Base-by-base conservation (phyloP, 2,888 invertebrate species). In the Helobdella robusta region DNA sequence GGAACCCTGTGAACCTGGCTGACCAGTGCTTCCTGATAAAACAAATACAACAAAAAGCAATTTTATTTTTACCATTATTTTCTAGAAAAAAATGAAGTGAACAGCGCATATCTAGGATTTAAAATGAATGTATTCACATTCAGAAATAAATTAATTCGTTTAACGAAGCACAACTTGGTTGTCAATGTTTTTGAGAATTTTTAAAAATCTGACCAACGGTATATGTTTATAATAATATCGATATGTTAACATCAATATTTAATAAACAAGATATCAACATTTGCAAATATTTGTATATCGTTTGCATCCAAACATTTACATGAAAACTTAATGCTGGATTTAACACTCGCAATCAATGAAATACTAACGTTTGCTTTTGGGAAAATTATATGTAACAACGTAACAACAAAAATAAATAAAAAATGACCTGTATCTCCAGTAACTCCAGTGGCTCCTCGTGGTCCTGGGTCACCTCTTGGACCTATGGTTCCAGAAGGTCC, bases 401-500 rank as follows among this genome's bases (percentile, higher is more conserved):
- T 50, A n/a, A n/a, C n/a, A n/a, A n/a, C n/a, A n/a, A n/a, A n/a
- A 25, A 50, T 65, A 64, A 48, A 59, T 30, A 25, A 11, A 0
- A 8, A 59, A 59, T 15, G 63, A 6, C 69, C 69, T 61, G 54
- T 36, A 32, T 34, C 35, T 32, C 62, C 62, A 1, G 25, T 8
- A 62, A 54, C 35, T 2, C 66, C 67, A 8, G 67, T n/a, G 66
- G 44, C 20, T 18, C 68, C 65, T 40, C 52, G 15, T 34, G 66
- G 63, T 32, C 70, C 69, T 15, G 48, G 52, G 36, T 25, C 44
- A 64, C 70, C 70, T 36, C 44, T 36, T 46, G 35, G 58, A n/a
- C 70, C 70, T 25, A 30, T 28, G 25, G 66, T 40, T 54, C 70
- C 70, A 36, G 63, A 15, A 44, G 58, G 59, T 52, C 71, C 71